Conservation (phyloP, 2,888 invertebrate species). For the Macaria notata region DNA sequence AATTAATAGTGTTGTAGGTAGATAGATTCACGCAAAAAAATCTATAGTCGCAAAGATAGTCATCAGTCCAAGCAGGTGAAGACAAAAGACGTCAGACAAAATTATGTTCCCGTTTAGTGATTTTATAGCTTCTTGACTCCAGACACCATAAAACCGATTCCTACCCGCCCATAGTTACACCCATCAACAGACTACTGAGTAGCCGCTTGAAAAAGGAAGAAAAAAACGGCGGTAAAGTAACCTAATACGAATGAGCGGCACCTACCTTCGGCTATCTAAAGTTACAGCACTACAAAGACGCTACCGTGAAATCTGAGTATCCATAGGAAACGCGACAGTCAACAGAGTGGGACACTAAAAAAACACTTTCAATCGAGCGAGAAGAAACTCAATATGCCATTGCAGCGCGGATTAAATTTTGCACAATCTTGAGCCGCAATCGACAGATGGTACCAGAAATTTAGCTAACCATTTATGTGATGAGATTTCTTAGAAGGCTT, state of each 20-base stretch:
- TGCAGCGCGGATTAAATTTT: slow-evolving; percentile 77
- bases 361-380: slow-evolving; percentile 72
- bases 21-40: too few species aligned
- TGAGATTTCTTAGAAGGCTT: slow-evolving; percentile 51
- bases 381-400: slow-evolving; percentile 75
- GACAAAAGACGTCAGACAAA: slow-evolving; percentile 32
- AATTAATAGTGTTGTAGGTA: too few species aligned
- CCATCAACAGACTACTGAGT: slow-evolving; percentile 57
- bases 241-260: slow-evolving; percentile 61
- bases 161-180: slow-evolving; percentile 61
- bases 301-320: slow-evolving; percentile 76
- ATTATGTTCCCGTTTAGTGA: slow-evolving; percentile 35
- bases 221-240: slow-evolving; percentile 53
- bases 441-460: slow-evolving; percentile 75
- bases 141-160: slow-evolving; percentile 55
- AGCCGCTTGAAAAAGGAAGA: slow-evolving; percentile 36
- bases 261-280: slow-evolving; percentile 55
- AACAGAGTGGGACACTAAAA: slow-evolving; percentile 65
- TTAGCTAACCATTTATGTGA: slow-evolving; percentile 60
- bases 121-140: slow-evolving; percentile 43
- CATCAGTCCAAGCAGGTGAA: slow-evolving; percentile 24
- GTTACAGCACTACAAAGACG: slow-evolving; percentile 67
- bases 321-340: slow-evolving; percentile 73
- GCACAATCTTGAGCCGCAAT: slow-evolving; percentile 69
- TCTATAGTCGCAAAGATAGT: slow-evolving; percentile 23